These are phyloP conservation scores for Xiphydria camelus DNA, from an alignment of 2,888 invertebrate genomes.

Conservation along the genomic window DNA sequence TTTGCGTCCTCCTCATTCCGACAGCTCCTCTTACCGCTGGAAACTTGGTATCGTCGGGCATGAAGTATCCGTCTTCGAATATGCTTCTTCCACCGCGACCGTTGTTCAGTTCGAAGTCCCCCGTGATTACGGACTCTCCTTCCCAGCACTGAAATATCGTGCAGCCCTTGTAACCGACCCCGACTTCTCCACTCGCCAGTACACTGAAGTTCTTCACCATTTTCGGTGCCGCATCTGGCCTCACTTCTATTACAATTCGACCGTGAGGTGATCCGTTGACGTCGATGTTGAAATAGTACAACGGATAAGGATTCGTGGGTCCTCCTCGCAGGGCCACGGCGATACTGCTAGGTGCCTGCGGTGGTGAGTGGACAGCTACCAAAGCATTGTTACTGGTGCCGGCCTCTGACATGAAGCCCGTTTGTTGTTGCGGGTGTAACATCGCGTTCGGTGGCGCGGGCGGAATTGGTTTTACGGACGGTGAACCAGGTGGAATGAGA, in stretches of 20 bases:
- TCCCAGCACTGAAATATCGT: conserved; percentile 83
- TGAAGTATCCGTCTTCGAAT: conserved; percentile 76
- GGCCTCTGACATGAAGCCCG: conserved; percentile 52
- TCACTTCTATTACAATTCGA: conserved; percentile 75
- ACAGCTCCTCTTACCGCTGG: conserved; percentile 76
- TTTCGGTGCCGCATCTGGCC: conserved; percentile 77
- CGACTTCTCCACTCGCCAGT: conserved; percentile 72
- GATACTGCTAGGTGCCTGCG: conserved; percentile 34
- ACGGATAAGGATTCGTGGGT: conserved; percentile 66
- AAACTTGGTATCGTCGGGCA: conserved; percentile 80
- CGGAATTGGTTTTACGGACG: conserved; percentile 46
- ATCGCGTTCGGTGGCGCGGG: conserved; percentile 39
- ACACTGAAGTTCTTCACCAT: conserved; percentile 81
- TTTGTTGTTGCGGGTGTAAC: conserved; percentile 44
- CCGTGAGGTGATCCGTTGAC: conserved; percentile 72
- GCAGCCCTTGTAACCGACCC: conserved; percentile 79
- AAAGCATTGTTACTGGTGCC: conserved; percentile 21
- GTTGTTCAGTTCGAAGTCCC: conserved; percentile 80
- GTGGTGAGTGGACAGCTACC: conserved; percentile 28
- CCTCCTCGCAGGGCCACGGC: conserved; percentile 59
- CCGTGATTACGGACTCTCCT: conserved; percentile 79
- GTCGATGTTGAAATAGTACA: conserved; percentile 78
- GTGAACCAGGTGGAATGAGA: conserved; percentile 51
- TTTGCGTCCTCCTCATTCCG: conserved; percentile 80
- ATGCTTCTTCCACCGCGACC: conserved; percentile 79